Percentiles rank a stretch among this genome's conserved stretches.
Evolutionary conservation across 30 jellyfish, hydroid and myxozoan species (phyloP).

Genomic region (Phacellophora camtschatica): DNA sequence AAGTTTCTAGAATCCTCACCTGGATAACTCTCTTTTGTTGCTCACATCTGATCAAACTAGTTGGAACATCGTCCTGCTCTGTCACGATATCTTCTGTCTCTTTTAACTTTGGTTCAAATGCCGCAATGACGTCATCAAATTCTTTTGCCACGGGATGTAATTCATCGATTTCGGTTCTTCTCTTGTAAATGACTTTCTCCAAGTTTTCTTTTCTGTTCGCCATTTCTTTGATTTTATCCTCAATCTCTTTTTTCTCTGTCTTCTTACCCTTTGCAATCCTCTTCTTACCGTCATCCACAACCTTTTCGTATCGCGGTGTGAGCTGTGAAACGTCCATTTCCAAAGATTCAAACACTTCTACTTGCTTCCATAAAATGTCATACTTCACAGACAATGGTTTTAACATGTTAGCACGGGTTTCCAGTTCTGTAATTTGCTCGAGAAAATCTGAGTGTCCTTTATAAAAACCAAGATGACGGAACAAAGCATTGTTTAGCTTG

Average conservation of each 20-base stretch:
- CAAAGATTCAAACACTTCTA: constrained; percentile 65
- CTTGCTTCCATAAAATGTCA: constrained; percentile 72
- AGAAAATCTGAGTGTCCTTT: constrained; percentile 26
- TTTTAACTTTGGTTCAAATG: constrained; percentile 34
- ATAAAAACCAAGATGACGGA: constrained; percentile 66
- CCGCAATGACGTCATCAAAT: constrained; percentile 30
- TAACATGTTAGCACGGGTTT: constrained; percentile 41
- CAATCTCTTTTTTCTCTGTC: constrained; percentile 43
- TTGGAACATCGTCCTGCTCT: constrained; percentile 46
- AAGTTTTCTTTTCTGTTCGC: constrained; percentile 41
- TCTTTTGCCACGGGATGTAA: constrained; percentile 65
- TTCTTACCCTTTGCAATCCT: background rate
- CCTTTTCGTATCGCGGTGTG: constrained; percentile 47
- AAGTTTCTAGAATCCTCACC: too few relatives aligned
- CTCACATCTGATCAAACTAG: constrained; percentile 70
- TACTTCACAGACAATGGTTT: constrained; percentile 79
- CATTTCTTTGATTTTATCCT: constrained; percentile 67
- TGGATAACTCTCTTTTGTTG: constrained; percentile 44
- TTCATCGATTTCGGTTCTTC: constrained; percentile 60
- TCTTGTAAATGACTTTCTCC: constrained; percentile 1
- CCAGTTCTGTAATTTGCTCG: constrained; percentile 75
- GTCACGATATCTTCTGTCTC: constrained; percentile 44
- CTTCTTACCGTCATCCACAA: constrained; percentile 40
- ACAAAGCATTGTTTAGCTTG: constrained; percentile 55
- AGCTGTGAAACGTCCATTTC: constrained; percentile 76